Conservation (phyloP, 2,113 vertebrate genomes). For the Dromaius novaehollandiae region DNA sequence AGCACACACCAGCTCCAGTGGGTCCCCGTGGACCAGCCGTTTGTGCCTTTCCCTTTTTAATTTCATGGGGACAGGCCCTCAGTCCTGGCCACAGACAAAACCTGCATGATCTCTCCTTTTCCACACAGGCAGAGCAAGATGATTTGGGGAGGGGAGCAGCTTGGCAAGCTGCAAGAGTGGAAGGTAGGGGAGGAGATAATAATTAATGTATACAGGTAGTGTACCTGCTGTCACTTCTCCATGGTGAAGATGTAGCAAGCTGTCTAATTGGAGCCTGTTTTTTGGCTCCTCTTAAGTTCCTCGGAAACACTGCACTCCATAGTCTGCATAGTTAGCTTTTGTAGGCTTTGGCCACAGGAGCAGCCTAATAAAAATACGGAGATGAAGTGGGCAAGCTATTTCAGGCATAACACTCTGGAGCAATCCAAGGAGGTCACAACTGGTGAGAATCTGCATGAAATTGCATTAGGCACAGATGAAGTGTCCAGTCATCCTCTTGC, state of each 20-base stretch:
- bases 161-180: constrained; percentile 16
- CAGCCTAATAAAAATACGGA: constrained; percentile 23
- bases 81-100: not conserved
- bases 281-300: constrained; percentile 2
- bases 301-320: not conserved
- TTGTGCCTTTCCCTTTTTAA: not conserved
- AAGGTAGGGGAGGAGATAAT: not conserved
- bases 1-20: accelerated
- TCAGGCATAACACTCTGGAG: constrained; percentile 4
- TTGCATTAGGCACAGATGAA: constrained; percentile 47
- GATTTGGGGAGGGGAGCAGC: not conserved
- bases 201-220: constrained; percentile 30
- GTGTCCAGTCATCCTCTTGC: not conserved
- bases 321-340: constrained; percentile 27
- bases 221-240: constrained; percentile 48
- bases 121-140: not conserved
- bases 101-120: not conserved
- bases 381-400: constrained; percentile 30
- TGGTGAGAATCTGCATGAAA: constrained; percentile 33
- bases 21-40: not conserved
- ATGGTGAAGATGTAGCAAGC: constrained; percentile 20
- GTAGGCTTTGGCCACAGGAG: constrained; percentile 10
- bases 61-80: not conserved
- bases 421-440: not conserved
- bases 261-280: constrained; percentile 22